Base-by-base conservation (phyloP, 2,888 invertebrate genomes). In the Cheilosia vulpina region DNA sequence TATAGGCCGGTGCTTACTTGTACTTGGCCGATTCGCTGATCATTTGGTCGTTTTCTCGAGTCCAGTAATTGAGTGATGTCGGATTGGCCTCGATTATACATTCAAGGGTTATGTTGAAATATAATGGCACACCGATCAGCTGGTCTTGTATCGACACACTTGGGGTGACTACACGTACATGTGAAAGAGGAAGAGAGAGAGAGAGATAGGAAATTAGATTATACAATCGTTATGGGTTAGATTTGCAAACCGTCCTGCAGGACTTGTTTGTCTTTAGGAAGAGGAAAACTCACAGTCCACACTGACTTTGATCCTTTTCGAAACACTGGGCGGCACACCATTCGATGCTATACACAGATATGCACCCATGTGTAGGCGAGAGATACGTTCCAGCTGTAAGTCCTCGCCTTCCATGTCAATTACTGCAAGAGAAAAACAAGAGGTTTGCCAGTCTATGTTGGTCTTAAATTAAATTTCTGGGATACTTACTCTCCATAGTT, bases 131-230 rank as follows among this genome's bases (percentile, higher is more conserved):
- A 34, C 97, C 97, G 45, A 98, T 97, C 87, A 97, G 93, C 92
- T 98, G 97, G 93, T 97, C 96, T 5, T 97, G 97, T 89, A 98
- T 97, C 96, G 96, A 97, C 76, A 98, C 94, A 97, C 97, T 97
- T 9, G 98, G 97, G 1, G 97, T 96, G 93, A 98, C 97, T 98
- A n/a, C 0, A 27, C 3, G 17, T 3, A n/a, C 5, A 11, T 6
- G 27, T 13, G 38, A 5, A 27, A 27, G 5, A 27, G 27, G 5
- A 6, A 27, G 7, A 34, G 15, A 43, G 27, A 13, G 19, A 57
- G 1, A 31, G 17, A 55, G 31, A 55, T 17, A 9, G 62, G 15
- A 31, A 34, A 63, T 53, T 66, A n/a, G 38, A 66, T 66, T 52
- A 24, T 50, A 6, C 19, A 11, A 38, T 38, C 4, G 24, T n/a